Conservation (phyloP, 2,888 invertebrate species). For the Patella caerulea region DNA sequence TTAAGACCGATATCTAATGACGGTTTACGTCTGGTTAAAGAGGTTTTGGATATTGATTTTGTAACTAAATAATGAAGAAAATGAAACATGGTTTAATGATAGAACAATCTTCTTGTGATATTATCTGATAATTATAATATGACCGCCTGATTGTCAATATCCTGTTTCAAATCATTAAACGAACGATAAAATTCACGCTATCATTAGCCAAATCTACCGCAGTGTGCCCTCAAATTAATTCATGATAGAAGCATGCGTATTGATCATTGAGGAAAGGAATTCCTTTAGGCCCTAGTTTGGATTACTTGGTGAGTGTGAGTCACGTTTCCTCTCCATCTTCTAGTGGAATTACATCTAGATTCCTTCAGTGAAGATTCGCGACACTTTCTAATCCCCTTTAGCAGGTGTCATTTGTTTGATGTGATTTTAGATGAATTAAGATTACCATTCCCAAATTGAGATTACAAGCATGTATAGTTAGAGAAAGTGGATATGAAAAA, state of each 20-base stretch:
- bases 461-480: no score
- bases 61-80: no score
- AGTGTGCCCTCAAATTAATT: background rate
- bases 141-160: background rate
- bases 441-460: no score
- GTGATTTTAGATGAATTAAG: no score
- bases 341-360: background rate
- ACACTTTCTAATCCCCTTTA: no score
- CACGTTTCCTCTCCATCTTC: background rate
- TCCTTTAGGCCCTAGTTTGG: background rate
- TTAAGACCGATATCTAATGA: no score
- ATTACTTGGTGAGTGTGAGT: background rate
- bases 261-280: background rate
- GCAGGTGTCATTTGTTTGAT: no score
- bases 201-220: constrained; percentile 6
- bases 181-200: background rate
- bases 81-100: background rate
- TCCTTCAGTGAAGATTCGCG: no score
- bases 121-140: background rate
- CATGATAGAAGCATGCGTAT: background rate
- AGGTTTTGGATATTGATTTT: no score
- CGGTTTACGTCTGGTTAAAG: no score
- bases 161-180: constrained; percentile 4
- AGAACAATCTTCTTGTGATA: background rate
- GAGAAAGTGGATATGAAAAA: no score